Conservation (phyloP, 2,888 invertebrate genomes). For the Steinernema carpocapsae region DNA sequence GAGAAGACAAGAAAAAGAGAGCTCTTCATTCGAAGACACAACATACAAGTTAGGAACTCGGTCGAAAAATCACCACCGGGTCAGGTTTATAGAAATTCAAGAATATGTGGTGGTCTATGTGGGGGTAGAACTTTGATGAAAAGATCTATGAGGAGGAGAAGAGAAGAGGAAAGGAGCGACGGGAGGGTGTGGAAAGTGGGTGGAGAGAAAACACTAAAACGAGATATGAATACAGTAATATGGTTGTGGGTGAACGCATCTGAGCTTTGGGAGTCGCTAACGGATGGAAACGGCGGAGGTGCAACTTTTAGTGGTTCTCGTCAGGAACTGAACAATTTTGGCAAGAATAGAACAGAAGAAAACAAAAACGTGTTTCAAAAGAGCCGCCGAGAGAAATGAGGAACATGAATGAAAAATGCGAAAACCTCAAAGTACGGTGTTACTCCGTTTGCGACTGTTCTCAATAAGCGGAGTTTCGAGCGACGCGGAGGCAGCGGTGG, state of each 20-base stretch:
- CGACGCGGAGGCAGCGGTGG: not conserved
- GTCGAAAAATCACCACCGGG: conserved; percentile 8
- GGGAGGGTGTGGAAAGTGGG: not conserved
- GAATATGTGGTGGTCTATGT: not conserved
- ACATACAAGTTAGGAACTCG: conserved; percentile 12
- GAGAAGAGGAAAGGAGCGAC: no score
- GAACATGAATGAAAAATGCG: not conserved
- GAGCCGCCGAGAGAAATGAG: not conserved
- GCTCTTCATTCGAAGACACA: conserved; percentile 34
- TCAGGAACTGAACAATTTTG: not conserved
- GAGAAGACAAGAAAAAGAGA: not conserved
- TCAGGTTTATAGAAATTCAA: not conserved
- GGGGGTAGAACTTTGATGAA: conserved; percentile 5
- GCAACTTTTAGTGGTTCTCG: not conserved
- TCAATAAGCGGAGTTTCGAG: conserved; percentile 26
- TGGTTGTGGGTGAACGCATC: not conserved
- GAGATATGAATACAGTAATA: conserved; percentile 27
- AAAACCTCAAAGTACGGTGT: conserved; percentile 22
- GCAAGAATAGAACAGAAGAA: conserved; percentile 12
- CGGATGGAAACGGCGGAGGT: not conserved
- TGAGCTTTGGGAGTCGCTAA: no score
- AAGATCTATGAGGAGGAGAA: not conserved
- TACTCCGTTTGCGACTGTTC: conserved; percentile 34
- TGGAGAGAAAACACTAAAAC: not conserved
- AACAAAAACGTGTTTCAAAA: not conserved